Evolutionary conservation across 2,797 vertebrate species (phyloP).

Genomic region (Phoxinus dragarum): DNA sequence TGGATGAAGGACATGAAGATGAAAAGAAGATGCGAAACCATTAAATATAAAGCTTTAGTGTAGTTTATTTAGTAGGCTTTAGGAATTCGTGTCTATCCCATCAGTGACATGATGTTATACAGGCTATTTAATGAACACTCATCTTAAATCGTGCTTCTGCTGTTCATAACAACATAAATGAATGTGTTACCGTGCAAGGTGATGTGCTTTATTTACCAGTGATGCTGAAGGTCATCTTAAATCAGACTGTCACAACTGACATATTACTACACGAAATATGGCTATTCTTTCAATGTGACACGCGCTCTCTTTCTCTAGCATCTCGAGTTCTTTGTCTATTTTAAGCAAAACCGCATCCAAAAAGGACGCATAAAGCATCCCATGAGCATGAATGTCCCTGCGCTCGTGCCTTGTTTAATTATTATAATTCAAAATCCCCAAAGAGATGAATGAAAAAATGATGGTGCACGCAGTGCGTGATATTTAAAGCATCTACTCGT

Average conservation of each 20-base stretch:
- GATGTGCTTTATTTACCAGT: conserved; percentile 65
- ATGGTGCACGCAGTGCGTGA: not conserved
- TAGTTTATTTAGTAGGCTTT: not conserved
- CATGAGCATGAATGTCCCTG: conserved; percentile 15
- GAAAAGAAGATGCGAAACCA: conserved; percentile 1
- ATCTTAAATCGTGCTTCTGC: not conserved
- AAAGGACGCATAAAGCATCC: conserved; percentile 29
- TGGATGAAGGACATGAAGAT: conserved; percentile 29
- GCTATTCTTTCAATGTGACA: conserved; percentile 53
- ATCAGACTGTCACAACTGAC: conserved; percentile 60
- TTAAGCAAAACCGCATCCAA: conserved; percentile 47
- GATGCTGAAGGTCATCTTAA: conserved; percentile 79
- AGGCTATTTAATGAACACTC: not conserved
- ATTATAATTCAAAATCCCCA: conserved; percentile 18
- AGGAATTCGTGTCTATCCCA: not conserved
- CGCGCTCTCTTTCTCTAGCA: not conserved
- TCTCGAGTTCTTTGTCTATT: conserved; percentile 18
- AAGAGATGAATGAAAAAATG: conserved; percentile 47
- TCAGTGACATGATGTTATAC: not conserved
- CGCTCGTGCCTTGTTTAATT: conserved; percentile 30
- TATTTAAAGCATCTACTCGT: conserved; percentile 6
- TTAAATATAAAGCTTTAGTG: not conserved
- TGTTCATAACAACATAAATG: conserved; percentile 27
- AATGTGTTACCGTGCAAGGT: conserved; percentile 67
- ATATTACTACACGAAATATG: conserved; percentile 64